Base-by-base conservation (phyloP, 2,888 invertebrate species). In the Rosalia funebris region DNA sequence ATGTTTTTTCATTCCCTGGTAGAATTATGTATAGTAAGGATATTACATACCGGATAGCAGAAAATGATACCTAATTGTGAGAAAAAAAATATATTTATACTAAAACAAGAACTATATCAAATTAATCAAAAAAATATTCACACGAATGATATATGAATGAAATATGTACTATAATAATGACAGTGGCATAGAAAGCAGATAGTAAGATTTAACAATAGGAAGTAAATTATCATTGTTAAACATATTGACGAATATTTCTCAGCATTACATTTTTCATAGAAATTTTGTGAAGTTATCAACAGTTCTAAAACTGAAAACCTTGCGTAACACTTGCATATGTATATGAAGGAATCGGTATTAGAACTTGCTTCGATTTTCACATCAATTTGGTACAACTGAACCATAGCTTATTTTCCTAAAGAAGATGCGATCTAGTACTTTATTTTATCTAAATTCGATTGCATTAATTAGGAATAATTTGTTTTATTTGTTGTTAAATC, bases 1-100 rank as follows among this genome's bases (percentile, higher is more conserved):
- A n/a, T 25, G 25, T 25, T 25, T 25, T 25, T 7, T 25, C 3
- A 5, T 25, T 7, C 25, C 25, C 3, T 5, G 7, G 25, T 25
- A 5, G 3, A 25, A 7, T 25, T 25, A 25, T 25, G 25, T 19
- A 44, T n/a, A 44, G 11, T 12, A 19, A 44, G 11, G 34, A 20
- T 11, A 20, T 20, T 19, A 12, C 19, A 1, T 19, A 19, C 10
- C 16, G 20, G 7, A 19, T 11, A 44, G 9, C 20, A 7, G 20
- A 44, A 34, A 34, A 34, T 34, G 10, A 34, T 2, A 9, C 11
- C n/a, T 44, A 44, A 44, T 44, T 44, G 20, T 44, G 44, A 44
- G 44, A 44, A 44, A 11, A 44, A 20, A 11, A 44, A 12, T n/a
- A 9, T 41, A 15, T 16, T n/a, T n/a, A n/a, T n/a, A n/a, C n/a